Conservation (phyloP, 2,888 invertebrate genomes). For the Pachymerium ferrugineum region DNA sequence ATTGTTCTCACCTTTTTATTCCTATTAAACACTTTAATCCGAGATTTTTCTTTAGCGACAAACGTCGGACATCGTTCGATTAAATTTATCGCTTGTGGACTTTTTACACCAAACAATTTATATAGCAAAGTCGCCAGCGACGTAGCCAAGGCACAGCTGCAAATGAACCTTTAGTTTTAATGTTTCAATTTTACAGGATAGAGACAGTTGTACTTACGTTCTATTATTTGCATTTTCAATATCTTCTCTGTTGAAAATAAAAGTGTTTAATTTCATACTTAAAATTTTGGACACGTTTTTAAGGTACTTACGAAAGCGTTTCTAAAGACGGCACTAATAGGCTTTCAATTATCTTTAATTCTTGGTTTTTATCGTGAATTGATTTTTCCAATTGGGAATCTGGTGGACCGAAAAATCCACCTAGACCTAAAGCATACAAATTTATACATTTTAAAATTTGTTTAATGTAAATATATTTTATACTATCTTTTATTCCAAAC, state of each 20-base stretch:
- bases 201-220: slow-evolving; percentile 44
- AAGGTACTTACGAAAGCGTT: slow-evolving; percentile 41
- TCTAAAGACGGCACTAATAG: slow-evolving; percentile 66
- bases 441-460: background rate
- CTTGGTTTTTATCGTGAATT: slow-evolving; percentile 70
- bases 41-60: slow-evolving; percentile 75
- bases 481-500: no score
- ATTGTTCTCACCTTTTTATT: slow-evolving; percentile 56
- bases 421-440: slow-evolving; percentile 58
- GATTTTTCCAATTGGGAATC: slow-evolving; percentile 73
- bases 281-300: background rate
- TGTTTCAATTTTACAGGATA: background rate
- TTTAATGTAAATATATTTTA: no score
- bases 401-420: slow-evolving; percentile 79
- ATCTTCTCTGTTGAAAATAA: slow-evolving; percentile 54
- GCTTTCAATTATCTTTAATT: slow-evolving; percentile 67
- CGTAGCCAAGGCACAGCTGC: slow-evolving; percentile 60
- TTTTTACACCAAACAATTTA: slow-evolving; percentile 67
- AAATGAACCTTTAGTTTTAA: background rate
- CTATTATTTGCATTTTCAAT: slow-evolving; percentile 60
- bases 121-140: slow-evolving; percentile 73
- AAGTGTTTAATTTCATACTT: background rate
- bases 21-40: slow-evolving; percentile 59
- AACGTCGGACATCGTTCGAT: slow-evolving; percentile 75
- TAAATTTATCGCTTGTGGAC: slow-evolving; percentile 54